Evolutionary conservation across 2,888 invertebrate genomes (phyloP).

Genomic region (Synergus laeviventris): DNA sequence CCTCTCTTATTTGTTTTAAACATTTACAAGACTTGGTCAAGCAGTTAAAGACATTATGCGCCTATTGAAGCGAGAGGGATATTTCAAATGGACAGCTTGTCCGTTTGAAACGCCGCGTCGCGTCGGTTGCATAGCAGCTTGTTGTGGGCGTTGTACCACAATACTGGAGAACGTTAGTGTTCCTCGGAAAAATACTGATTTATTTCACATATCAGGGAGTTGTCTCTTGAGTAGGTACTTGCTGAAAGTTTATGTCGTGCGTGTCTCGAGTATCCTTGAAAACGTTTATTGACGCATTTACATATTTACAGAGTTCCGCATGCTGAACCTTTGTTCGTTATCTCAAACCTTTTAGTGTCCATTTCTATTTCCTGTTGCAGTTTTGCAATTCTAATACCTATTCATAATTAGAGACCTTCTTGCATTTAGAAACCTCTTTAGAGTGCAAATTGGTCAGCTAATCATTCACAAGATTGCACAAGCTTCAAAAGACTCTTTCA

Average conservation of each 20-base stretch:
- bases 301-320: conserved; percentile 30
- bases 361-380: not conserved
- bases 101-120: conserved; percentile 37
- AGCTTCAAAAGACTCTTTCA: not conserved
- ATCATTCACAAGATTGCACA: not conserved
- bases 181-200: conserved; percentile 20
- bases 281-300: conserved; percentile 31
- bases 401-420: not conserved
- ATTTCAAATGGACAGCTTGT: conserved; percentile 38
- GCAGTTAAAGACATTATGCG: conserved; percentile 25
- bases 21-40: conserved; percentile 10
- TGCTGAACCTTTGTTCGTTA: conserved; percentile 5
- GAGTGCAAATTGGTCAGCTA: not conserved
- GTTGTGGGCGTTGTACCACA: conserved; percentile 34
- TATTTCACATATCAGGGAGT: conserved; percentile 37
- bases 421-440: not conserved
- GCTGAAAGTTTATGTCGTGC: conserved; percentile 39
- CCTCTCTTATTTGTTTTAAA: conserved; percentile 23
- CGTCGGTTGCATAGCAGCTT: conserved; percentile 35
- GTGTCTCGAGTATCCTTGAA: conserved; percentile 34
- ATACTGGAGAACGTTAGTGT: conserved; percentile 32
- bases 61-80: conserved; percentile 25
- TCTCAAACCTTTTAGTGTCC: conserved; percentile 5
- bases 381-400: not conserved
- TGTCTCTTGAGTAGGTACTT: conserved; percentile 30